Base-by-base conservation (phyloP, 2,888 invertebrate species). In the Alloscopus bannaensis region DNA sequence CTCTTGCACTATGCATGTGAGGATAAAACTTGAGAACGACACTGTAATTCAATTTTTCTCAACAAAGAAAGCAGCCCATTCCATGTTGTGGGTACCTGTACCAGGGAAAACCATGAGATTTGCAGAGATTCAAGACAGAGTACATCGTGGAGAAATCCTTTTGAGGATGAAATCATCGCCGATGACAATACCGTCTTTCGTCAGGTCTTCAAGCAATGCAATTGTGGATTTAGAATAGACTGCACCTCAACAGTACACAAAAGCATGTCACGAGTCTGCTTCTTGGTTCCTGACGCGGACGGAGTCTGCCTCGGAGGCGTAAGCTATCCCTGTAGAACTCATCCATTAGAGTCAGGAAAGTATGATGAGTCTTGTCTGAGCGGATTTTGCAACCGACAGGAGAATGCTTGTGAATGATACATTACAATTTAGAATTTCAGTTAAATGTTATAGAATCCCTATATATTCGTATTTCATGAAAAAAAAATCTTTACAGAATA, bases 21-120 rank as follows among this genome's bases (percentile, higher is more conserved):
- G 6, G 6, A n/a, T 47, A 47, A n/a, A 4, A n/a, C 36, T 8
- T 45, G n/a, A 1, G 52, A 57, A 40, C 20, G 24, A 57, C 24
- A 22, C 22, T 24, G n/a, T n/a, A n/a, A n/a, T 26, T 8, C 20
- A 16, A 57, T 57, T 13, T n/a, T n/a, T 47, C n/a, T n/a, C 45
- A 6, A 18, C 8, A 13, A 22, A 71, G 71, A 36, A 50, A 60
- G 50, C 20, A 60, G 24, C 36, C 71, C 60, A 20, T 8, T 16
- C 1, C 71, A 71, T 50, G 47, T 36, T n/a, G 60, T 36, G 18
- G 71, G 71, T 8, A 60, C 71, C 1, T 71, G 71, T 50, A 60
- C 60, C 11, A 18, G 16, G 11, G 47, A 71, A 45, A 71, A 71
- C 50, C 47, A 71, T 26, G 71, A 71, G 36, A 20, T 71, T 24